A percentile compares a stretch with the other conserved stretches of the same genome.
phyloP scores from a whole-genome alignment of 2,797 vertebrate species.

The Chaetodon trifasciatus region DNA sequence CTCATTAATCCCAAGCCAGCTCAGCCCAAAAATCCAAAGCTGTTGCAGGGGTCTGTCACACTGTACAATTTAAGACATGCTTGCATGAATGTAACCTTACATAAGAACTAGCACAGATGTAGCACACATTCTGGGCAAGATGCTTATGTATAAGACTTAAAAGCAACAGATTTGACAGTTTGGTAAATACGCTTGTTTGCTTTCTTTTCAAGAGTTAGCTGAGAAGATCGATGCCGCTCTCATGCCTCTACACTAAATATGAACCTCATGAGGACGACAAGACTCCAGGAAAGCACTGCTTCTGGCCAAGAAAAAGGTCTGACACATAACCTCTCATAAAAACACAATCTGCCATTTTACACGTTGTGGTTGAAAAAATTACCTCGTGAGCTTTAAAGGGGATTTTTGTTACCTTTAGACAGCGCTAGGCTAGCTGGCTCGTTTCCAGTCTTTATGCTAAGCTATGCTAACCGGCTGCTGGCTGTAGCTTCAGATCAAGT shows the following conservation, averaged over 20 bases:
- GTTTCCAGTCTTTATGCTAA: not conserved
- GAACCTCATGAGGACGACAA: not conserved
- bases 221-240: conserved; percentile 2
- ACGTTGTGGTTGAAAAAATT: not conserved
- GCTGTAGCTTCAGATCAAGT: not conserved
- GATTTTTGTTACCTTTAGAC: not conserved
- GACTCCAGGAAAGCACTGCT: not conserved
- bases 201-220: not conserved
- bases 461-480: not conserved
- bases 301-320: not conserved
- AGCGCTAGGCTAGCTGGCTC: not conserved
- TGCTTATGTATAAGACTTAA: not conserved
- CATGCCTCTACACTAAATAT: not conserved
- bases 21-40: conserved; percentile 62
- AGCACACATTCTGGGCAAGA: not conserved
- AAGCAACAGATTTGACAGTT: not conserved
- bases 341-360: not conserved
- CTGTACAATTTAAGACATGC: conserved; percentile 3
- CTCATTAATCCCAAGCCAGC: conserved; percentile 72
- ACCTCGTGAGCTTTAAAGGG: not conserved
- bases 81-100: not conserved
- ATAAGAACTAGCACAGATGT: not conserved
- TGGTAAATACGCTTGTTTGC: conserved; percentile 7
- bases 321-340: not conserved
- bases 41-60: conserved; percentile 6